Evolutionary conservation across 2,113 vertebrate genomes (phyloP), one percentile per base, ranked within the genome.

Genomic region (Sisor rabdophorus): DNA sequence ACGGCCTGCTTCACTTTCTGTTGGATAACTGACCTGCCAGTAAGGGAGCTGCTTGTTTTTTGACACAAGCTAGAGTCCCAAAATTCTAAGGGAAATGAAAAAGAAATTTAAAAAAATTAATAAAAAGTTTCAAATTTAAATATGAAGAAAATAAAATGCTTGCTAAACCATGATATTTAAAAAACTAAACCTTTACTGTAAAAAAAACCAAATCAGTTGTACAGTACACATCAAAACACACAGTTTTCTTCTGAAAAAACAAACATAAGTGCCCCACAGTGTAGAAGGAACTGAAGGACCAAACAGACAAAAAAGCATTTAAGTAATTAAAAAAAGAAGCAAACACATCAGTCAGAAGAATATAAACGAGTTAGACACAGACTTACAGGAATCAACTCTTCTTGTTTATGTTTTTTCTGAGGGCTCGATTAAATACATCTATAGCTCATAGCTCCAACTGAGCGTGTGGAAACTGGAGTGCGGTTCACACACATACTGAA

Each of bases 41-140:
- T 85, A 85, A 83, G 71, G 1, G 90, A 89, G 78, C 81, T 84
- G 81, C 90, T 92, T 32, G 32, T 88, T 79, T 82, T 86, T 84
- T 83, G 87, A 89, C 90, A 91, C 83, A 89, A 82, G 13, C 88
- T 86, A 83, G 92, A 90, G 75, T 92, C 93, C 95, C 96, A 98
- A 81, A 98, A 97, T 74, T 89, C 97, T 71, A 32, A 3, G 53
- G 20, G 44, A 60, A 26, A 71, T 30, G n/a, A 56, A 53, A 59
- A 2, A 75, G 3, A 67, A 68, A 50, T 52, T 24, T 28, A n/a
- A n/a, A n/a, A n/a, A n/a, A n/a, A n/a, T 11, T 28, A 48, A 17
- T 19, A 28, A 22, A n/a, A 28, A 9, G 17, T 13, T 30, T 63
- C 19, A 30, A 0, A 36, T 36, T 17, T 64, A 64, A 20, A 44